Percentiles rank a stretch among this genome's conserved stretches.
Evolutionary conservation across 2,797 vertebrate genomes (phyloP).

Genomic region (Coregonus ussuriensis): DNA sequence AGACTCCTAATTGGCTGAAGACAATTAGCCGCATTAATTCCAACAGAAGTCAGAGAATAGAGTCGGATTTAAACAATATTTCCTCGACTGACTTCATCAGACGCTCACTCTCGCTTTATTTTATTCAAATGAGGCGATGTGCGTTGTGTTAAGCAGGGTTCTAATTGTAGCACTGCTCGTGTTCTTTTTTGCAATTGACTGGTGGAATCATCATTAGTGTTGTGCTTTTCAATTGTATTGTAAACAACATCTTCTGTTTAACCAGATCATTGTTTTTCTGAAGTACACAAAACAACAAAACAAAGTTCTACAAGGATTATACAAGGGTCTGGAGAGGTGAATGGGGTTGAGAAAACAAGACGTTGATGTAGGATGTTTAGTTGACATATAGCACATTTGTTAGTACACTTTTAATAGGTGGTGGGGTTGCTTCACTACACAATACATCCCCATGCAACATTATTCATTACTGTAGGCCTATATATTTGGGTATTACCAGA

Average conservation of each 20-base stretch:
- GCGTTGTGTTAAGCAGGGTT: slow-evolving; percentile 59
- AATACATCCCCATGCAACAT: not conserved
- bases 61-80: slow-evolving; percentile 75
- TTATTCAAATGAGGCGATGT: slow-evolving; percentile 65
- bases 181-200: slow-evolving; percentile 60
- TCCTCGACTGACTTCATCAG: slow-evolving; percentile 60
- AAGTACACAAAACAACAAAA: not conserved
- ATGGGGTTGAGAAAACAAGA: not conserved
- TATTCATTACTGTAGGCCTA: not conserved
- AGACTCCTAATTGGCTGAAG: slow-evolving; percentile 82
- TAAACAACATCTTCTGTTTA: slow-evolving; percentile 54
- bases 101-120: slow-evolving; percentile 62
- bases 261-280: slow-evolving; percentile 13
- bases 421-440: not conserved
- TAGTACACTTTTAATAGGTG: not conserved
- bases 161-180: slow-evolving; percentile 60
- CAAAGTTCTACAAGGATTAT: slow-evolving; percentile 7
- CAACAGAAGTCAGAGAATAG: slow-evolving; percentile 77
- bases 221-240: slow-evolving; percentile 53
- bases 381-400: not conserved
- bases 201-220: slow-evolving; percentile 58
- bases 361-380: not conserved
- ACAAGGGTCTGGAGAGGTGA: not conserved
- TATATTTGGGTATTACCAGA: not conserved
- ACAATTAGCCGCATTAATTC: slow-evolving; percentile 85